Evolutionary conservation across 2,888 invertebrate genomes (phyloP), one percentile per base, ranked within the genome.

Genomic region (Amphipyra tragopoginis): DNA sequence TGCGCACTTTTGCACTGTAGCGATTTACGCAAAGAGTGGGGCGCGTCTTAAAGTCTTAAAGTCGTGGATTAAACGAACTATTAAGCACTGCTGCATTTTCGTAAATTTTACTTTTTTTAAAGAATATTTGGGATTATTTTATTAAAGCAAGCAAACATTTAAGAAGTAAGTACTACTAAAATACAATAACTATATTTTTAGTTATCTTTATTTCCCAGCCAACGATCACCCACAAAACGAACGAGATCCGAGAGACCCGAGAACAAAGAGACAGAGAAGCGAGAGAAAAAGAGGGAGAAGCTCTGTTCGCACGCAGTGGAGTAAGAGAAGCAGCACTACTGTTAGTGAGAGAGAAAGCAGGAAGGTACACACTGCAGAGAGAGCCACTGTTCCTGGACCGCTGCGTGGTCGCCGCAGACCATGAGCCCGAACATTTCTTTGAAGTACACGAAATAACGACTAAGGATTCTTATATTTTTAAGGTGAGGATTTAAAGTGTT

Each of bases 391-490:
- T 97, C 92, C 95, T 99, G 85, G 98, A 98, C 89, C 96, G 98
- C 83, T 98, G 99, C 92, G 97, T 99, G 73, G 97, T 99, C 60
- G 97, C 97, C 56, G 97, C 98, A 54, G 98, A 98, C 89, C 97
- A 97, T 63, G 98, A 98, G 81, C 97, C 97, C 88, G 98, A 98
- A 87, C 98, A 98, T 90, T 98, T 98, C 91, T 99, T 99, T 90
- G 99, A 99, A 95, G 97, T 99, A 75, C 98, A 98, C 92, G 98
- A 99, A 93, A 96, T 98, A 75, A 97, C 98, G 74, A 97, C 98
- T 65, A 98, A 98, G 93, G 99, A 99, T 90, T 97, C 98, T 60
- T 98, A 97, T 93, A 97, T 98, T 91, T 98, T 99, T 93, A 99
- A 99, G 97, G 99, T 98, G 91, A 77, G 70, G 29, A 4, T 69